A percentile compares a stretch with the other conserved stretches of the same genome.
phyloP scores from a whole-genome alignment of 2,888 invertebrate genomes.

The Gasteruption jaculator region DNA sequence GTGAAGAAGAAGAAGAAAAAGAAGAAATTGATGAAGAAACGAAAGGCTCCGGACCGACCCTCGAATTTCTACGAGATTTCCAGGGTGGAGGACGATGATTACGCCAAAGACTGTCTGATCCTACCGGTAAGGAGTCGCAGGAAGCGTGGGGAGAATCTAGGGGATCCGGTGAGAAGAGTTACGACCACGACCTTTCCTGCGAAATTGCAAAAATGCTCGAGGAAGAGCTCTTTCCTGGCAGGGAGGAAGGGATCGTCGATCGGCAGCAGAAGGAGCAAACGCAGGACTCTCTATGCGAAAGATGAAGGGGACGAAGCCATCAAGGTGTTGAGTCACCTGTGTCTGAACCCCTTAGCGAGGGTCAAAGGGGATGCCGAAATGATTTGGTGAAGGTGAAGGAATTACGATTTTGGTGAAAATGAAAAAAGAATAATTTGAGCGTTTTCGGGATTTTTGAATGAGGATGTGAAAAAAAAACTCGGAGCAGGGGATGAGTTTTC shows the following conservation, averaged over 20 bases:
- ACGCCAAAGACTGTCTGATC: not conserved
- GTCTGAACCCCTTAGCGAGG: constrained; percentile 45
- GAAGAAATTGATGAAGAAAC: constrained; percentile 13
- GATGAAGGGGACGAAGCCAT: constrained; percentile 44
- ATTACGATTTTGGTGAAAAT: too few relatives aligned
- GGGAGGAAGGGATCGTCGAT: constrained; percentile 20
- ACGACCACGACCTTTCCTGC: constrained; percentile 5
- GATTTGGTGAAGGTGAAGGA: constrained; percentile 39
- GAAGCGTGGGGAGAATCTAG: too few relatives aligned
- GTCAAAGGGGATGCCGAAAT: constrained; percentile 39
- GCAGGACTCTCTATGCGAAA: constrained; percentile 45
- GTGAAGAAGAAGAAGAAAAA: constrained; percentile 10
- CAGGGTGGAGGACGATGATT: not conserved
- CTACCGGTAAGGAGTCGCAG: too few relatives aligned
- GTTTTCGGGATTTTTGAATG: too few relatives aligned
- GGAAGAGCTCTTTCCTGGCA: too few relatives aligned
- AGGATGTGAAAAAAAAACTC: too few relatives aligned
- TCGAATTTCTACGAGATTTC: too few relatives aligned
- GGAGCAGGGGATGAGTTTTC: too few relatives aligned
- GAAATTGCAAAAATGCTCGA: constrained; percentile 13
- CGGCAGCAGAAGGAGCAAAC: constrained; percentile 31
- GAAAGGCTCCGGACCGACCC: constrained; percentile 13
- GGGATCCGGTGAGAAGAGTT: too few relatives aligned
- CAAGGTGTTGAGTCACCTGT: constrained; percentile 39
- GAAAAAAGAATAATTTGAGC: too few relatives aligned